Evolutionary conservation across 2,888 invertebrate genomes (phyloP), one percentile per base, ranked within the genome.

Genomic region (Drosophila kanekoi): DNA sequence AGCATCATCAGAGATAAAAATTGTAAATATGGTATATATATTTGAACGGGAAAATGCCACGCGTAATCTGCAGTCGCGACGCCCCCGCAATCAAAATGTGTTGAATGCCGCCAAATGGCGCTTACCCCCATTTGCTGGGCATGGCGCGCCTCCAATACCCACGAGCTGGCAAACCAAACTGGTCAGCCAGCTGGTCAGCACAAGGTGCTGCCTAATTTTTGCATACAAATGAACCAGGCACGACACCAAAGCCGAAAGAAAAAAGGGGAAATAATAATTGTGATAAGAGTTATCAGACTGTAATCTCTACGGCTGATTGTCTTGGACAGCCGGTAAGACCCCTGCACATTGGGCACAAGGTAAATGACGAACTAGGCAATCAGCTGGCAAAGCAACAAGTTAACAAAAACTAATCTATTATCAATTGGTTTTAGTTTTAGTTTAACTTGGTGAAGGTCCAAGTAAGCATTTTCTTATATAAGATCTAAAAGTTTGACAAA

Each of bases 101-200:
- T 48, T 35, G 35, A 40, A 18, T 20, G 18, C 45, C 37, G 53
- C 62, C 62, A 63, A 43, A 28, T 53, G 43, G 35, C 41, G 65
- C 56, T 80, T 72, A 71, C 77, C 79, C 79, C 65, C 60, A 71
- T 41, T 69, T 37, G 20, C 56, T 61, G 62, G 57, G 76, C 70
- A 70, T 52, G 52, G 10, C 10, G 58, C 45, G 60, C 62, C 77
- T 65, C 65, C 63, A 59, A 52, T 63, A 57, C 62, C 60, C 28
- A 38, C 60, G 72, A 77, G 68, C 62, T 68, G 65, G 51, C 68
- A 59, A 61, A 77, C 62, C 68, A 54, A 78, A 78, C 77, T 78
- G 77, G 68, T 66, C 76, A 54, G 59, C 49, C 33, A 41, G 8
- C 11, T 66, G 62, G 52, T 28, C 72, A 62, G 45, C 54, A 32